These are phyloP conservation scores for Drosophila arawakana DNA, from an alignment of 1,140 invertebrate genomes.

Conservation along the genomic window DNA sequence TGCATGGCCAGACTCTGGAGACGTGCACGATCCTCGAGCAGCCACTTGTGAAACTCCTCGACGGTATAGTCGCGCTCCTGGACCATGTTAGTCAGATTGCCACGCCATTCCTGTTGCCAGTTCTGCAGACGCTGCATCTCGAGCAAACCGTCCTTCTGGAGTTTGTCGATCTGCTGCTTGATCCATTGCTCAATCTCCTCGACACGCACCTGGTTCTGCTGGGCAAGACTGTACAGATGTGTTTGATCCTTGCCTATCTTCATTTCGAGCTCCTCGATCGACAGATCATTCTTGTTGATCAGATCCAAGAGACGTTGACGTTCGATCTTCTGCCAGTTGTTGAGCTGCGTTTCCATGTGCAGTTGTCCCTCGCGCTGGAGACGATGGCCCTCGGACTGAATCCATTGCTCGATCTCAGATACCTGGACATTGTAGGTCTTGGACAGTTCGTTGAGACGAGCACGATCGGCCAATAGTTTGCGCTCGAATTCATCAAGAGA, in stretches of 20 bases:
- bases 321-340: constrained; percentile 81
- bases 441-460: constrained; percentile 66
- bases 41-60: constrained; percentile 82
- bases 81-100: constrained; percentile 79
- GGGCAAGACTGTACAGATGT: constrained; percentile 73
- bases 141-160: constrained; percentile 69
- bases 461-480: constrained; percentile 65
- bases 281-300: constrained; percentile 73
- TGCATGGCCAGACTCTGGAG: constrained; percentile 77
- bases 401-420: constrained; percentile 78
- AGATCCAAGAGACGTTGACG: constrained; percentile 69
- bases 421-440: constrained; percentile 74
- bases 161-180: constrained; percentile 71
- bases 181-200: constrained; percentile 83
- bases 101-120: constrained; percentile 81
- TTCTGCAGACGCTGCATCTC: constrained; percentile 78
- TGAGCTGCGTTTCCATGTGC: constrained; percentile 69
- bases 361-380: constrained; percentile 75
- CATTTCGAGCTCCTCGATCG: constrained; percentile 74
- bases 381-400: constrained; percentile 74
- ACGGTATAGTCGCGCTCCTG: constrained; percentile 80
- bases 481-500: constrained; percentile 75
- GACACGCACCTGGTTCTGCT: constrained; percentile 79
- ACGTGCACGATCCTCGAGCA: constrained; percentile 73
- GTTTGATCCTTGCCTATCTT: constrained; percentile 71